Evolutionary conservation across 37 sponge, comb jelly and placozoan species (phyloP), one percentile per base, ranked within the genome.

Genomic region (Hormiphora californensis): DNA sequence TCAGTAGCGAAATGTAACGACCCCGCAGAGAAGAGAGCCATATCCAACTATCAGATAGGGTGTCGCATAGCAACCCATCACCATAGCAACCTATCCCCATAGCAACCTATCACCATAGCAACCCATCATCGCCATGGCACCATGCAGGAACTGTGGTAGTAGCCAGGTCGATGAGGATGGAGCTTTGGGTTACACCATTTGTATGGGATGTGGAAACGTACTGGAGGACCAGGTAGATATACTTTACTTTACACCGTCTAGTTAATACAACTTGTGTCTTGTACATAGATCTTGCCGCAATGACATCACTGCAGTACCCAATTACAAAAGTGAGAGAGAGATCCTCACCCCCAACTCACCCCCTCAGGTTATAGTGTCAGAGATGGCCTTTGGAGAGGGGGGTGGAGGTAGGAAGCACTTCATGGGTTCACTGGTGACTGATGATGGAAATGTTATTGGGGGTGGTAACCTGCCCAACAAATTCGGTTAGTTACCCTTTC

Each of bases 191-290:
- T 96, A 98, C 87, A 91, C 93, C 28, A 94, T 95, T 8, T 98
- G 99, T 87, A 94, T 93, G 35, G 88, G 87, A 23, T 98, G 99
- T 85, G 99, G 99, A 0, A 90, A 91, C n/a, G 99, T 98, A 8
- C 90, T 93, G 37, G 95, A 95, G 69, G 99, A 98, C 54, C 81
- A 73, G 81, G 81, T 73, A 11, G 19, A 30, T 57, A 19, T 12
- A n/a, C 25, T 19, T 19, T 57, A 22, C 53, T 49, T 49, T n/a
- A n/a, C n/a, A n/a, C n/a, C n/a, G n/a, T n/a, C n/a, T n/a, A n/a
- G n/a, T n/a, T 49, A 17, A 49, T 49, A 49, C 15, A 49, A 49
- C 53, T 49, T 49, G 15, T 49, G 53, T 49, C 53, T 49, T 49
- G 15, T 49, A 49, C 15, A 49, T 17, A 49, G 9, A 49, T 49